Percentiles rank a stretch among this genome's conserved stretches.
Evolutionary conservation across 2,113 vertebrate species (phyloP).

Genomic region (zebrafish (Danio rerio)): GRCz12tu NC_133177.1:35468001-35468500

Average conservation of each 20-base stretch:
- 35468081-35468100: too few species aligned
- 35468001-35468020: too few species aligned
- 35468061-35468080: too few species aligned
- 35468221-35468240: background rate
- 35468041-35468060: too few species aligned
- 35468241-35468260: background rate
- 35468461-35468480: conserved; percentile 64
- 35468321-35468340: conserved; percentile 53
- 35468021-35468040: too few species aligned
- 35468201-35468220: background rate
- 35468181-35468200: too few species aligned
- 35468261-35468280: conserved; percentile 28
- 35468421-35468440: conserved; percentile 58
- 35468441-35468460: conserved; percentile 60
- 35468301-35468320: conserved; percentile 63
- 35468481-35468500: conserved; percentile 41
- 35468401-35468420: background rate
- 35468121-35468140: conserved; percentile 66
- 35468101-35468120: too few species aligned
- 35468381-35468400: too few species aligned
- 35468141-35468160: conserved; percentile 66
- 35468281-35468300: conserved; percentile 63
- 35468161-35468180: conserved; percentile 52
- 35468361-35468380: background rate
- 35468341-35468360: background rate